Conservation (phyloP, 2,113 vertebrate genomes). For the Thunnus maccoyii region DNA sequence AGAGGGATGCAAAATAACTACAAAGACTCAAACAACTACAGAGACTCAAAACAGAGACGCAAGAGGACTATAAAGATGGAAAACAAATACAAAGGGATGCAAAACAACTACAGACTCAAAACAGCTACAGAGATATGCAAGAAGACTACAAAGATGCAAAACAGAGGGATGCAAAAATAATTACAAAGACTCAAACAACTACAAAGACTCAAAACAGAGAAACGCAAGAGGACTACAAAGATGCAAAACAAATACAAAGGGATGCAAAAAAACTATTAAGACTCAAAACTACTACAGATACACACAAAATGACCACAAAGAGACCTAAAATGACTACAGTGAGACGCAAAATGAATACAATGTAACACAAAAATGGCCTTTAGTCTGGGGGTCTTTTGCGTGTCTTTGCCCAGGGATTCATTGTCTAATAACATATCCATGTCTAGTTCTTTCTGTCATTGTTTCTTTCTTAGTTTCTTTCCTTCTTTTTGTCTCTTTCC, state of each 20-base stretch:
- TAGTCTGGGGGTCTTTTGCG: neutral
- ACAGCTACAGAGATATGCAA: too few relatives aligned
- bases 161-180: neutral
- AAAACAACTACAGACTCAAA: neutral
- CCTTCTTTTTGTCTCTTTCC: conserved; percentile 9
- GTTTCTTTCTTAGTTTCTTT: conserved; percentile 18
- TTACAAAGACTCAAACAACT: too few relatives aligned
- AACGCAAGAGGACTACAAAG: too few relatives aligned
- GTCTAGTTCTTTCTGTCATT: conserved; percentile 3
- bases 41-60: too few relatives aligned
- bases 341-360: neutral
- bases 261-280: too few relatives aligned
- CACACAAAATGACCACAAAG: too few relatives aligned
- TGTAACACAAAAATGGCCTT: neutral
- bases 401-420: neutral
- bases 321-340: neutral
- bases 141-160: too few relatives aligned
- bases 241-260: too few relatives aligned
- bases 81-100: too few relatives aligned
- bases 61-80: too few relatives aligned
- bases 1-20: too few relatives aligned
- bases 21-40: neutral
- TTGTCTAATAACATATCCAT: conserved; percentile 16
- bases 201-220: neutral
- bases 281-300: too few relatives aligned